phyloP scores from a whole-genome alignment of 2,797 vertebrate genomes.

The Gobio occitaniae region DNA sequence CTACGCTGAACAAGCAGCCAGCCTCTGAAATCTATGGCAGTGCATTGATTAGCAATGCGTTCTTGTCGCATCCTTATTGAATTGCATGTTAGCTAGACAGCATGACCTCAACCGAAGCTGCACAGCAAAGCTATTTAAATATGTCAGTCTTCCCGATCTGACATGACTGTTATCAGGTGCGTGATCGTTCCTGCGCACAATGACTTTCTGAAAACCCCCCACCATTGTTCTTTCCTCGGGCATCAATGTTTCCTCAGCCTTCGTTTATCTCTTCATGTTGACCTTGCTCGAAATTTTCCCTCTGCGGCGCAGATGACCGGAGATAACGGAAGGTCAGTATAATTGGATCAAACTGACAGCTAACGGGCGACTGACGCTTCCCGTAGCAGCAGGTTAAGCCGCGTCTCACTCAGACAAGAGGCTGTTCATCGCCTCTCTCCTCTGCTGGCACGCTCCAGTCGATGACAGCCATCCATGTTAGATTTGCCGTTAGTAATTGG shows the following conservation, averaged over 20 bases:
- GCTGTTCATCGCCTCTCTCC: slow-evolving; percentile 32
- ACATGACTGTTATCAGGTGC: slow-evolving; percentile 60
- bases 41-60: slow-evolving; percentile 54
- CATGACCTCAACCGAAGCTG: neutral
- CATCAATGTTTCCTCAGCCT: slow-evolving; percentile 41
- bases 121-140: slow-evolving; percentile 22
- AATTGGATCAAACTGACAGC: slow-evolving; percentile 77
- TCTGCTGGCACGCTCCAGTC: slow-evolving; percentile 31
- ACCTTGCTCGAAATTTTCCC: slow-evolving; percentile 73
- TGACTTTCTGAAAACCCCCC: slow-evolving; percentile 60
- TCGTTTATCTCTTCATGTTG: slow-evolving; percentile 69
- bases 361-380: slow-evolving; percentile 58
- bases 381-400: slow-evolving; percentile 68
- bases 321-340: slow-evolving; percentile 75
- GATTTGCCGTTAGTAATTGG: slow-evolving; percentile 69
- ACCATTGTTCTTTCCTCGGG: slow-evolving; percentile 65
- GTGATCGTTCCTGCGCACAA: slow-evolving; percentile 51
- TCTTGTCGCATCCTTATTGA: slow-evolving; percentile 39
- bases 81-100: slow-evolving; percentile 23
- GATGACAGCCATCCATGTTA: slow-evolving; percentile 64
- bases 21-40: slow-evolving; percentile 50
- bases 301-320: slow-evolving; percentile 69
- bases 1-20: slow-evolving; percentile 46
- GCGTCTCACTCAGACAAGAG: slow-evolving; percentile 36
- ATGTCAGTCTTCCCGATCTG: slow-evolving; percentile 56